phyloP scores from a whole-genome alignment of 2,113 vertebrate genomes.

The Ceyx cyanopectus region DNA sequence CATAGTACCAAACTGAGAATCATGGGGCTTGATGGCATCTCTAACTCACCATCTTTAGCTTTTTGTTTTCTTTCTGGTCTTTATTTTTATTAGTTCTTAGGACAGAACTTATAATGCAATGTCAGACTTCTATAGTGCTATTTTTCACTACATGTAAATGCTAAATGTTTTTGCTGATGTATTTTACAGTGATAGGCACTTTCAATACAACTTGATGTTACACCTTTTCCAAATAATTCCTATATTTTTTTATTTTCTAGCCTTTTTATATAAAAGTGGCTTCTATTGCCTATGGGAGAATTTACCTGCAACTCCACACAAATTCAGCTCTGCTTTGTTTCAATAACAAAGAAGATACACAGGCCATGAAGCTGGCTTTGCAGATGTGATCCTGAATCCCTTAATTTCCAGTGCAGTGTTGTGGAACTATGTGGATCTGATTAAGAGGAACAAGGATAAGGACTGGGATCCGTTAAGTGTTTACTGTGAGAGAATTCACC shows the following conservation, averaged over 20 bases:
- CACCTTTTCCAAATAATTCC: background rate
- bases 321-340: background rate
- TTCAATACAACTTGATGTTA: background rate
- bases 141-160: background rate
- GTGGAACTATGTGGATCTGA: background rate
- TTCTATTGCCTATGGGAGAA: background rate
- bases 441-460: background rate
- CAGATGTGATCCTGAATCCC: background rate
- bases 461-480: background rate
- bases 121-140: background rate
- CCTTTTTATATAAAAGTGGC: background rate
- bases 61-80: background rate
- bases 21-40: background rate
- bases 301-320: background rate
- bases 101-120: background rate
- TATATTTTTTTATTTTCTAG: background rate
- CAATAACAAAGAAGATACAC: background rate
- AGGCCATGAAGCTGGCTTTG: background rate
- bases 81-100: background rate
- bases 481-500: background rate
- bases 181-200: background rate
- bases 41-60: background rate
- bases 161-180: background rate
- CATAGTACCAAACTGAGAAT: background rate
- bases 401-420: background rate